A percentile compares a stretch with the other conserved stretches of the same genome.
Conservation (phyloP, 2,888 invertebrate species). For the Willowsia nigromaculata region DNA sequence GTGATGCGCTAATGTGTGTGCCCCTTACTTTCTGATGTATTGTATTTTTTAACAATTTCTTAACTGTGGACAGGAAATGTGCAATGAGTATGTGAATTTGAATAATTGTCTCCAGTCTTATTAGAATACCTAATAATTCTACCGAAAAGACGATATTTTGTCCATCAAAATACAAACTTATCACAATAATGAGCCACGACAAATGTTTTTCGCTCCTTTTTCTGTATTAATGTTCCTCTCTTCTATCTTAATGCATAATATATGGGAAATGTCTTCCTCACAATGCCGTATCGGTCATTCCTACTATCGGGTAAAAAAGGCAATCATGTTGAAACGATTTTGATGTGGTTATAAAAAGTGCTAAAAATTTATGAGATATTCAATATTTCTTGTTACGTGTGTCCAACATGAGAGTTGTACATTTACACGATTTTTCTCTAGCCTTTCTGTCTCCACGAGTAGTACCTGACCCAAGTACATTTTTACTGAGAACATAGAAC, state of each 20-base stretch:
- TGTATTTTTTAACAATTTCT: too few species aligned
- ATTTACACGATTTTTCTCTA: constrained; percentile 7
- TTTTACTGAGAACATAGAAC: neutral
- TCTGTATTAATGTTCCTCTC: neutral
- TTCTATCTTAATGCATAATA: constrained; percentile 33
- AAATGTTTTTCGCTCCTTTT: too few species aligned
- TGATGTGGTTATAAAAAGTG: constrained; percentile 24
- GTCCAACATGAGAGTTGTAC: neutral
- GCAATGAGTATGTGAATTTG: too few species aligned
- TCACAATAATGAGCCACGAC: too few species aligned
- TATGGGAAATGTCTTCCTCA: constrained; percentile 4
- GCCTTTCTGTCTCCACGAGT: neutral
- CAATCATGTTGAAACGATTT: too few species aligned
- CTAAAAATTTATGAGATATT: constrained; percentile 53
- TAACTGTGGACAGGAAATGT: too few species aligned
- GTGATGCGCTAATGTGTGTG: too few species aligned
- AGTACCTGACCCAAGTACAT: neutral
- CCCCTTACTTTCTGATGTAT: too few species aligned
- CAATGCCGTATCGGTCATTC: constrained; percentile 26
- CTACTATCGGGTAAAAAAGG: neutral
- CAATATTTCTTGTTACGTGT: constrained; percentile 27
- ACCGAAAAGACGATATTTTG: too few species aligned
- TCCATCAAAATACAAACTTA: too few species aligned
- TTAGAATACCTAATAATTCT: too few species aligned
- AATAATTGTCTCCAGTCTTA: too few species aligned